Percentiles rank a stretch among this genome's conserved stretches.
phyloP scores from a whole-genome alignment of 2,113 vertebrate genomes.

The Mohoua ochrocephala region DNA sequence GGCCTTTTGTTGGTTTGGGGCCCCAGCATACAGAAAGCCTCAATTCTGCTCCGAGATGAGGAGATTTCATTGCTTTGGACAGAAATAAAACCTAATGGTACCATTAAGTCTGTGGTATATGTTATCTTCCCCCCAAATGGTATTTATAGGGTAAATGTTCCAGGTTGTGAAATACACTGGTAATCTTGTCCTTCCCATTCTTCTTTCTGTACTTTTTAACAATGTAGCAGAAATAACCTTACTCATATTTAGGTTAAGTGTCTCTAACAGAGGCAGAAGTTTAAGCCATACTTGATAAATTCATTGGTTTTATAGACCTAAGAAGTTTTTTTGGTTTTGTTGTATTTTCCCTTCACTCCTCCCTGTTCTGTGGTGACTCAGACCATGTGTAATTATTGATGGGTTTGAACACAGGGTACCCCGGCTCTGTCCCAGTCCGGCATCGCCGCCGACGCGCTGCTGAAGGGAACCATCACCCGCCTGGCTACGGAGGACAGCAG shows the following conservation, averaged over 20 bases:
- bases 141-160: neutral
- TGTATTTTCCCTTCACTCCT: neutral
- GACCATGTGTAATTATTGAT: neutral
- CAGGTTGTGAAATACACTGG: neutral
- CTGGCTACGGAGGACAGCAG: slow-evolving; percentile 87
- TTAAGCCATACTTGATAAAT: neutral
- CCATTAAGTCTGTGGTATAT: neutral
- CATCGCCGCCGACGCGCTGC: slow-evolving; percentile 83
- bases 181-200: neutral
- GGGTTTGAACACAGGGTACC: slow-evolving; percentile 79
- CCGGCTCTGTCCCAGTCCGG: slow-evolving; percentile 87
- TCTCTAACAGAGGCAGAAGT: neutral
- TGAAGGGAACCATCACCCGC: slow-evolving; percentile 89
- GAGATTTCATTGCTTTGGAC: neutral
- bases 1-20: neutral
- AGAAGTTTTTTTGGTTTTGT: neutral
- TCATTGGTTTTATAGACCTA: neutral
- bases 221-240: neutral
- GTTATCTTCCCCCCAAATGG: neutral
- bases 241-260: neutral
- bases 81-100: neutral
- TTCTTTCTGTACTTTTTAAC: neutral
- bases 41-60: neutral
- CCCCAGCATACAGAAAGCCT: neutral
- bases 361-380: accelerated